phyloP scores from a whole-genome alignment of 2,888 invertebrate genomes.

The Diarsia brunnea region DNA sequence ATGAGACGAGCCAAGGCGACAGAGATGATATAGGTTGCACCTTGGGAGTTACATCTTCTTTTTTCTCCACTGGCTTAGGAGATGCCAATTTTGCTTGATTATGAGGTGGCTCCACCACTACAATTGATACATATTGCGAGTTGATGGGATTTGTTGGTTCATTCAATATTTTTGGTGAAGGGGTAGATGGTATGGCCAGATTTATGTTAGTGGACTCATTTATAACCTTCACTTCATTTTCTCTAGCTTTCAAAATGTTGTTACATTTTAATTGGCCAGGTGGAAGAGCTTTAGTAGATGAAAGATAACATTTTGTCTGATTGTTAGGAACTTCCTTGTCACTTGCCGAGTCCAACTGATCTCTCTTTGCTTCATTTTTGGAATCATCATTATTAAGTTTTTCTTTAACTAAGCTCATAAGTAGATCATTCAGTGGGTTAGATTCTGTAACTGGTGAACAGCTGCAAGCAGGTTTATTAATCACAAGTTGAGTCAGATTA shows the following conservation, averaged over 20 bases:
- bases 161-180: constrained; percentile 90
- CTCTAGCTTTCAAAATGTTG: constrained; percentile 96
- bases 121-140: constrained; percentile 89
- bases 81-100: constrained; percentile 81
- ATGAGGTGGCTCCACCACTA: constrained; percentile 87
- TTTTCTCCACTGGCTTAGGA: constrained; percentile 88
- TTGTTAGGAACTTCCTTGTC: constrained; percentile 93
- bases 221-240: constrained; percentile 87
- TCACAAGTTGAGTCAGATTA: constrained; percentile 84
- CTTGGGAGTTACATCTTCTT: constrained; percentile 89
- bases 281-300: constrained; percentile 94
- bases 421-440: constrained; percentile 87
- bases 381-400: constrained; percentile 92
- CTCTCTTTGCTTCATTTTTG: constrained; percentile 91
- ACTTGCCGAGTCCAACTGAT: constrained; percentile 84
- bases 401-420: constrained; percentile 89
- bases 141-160: constrained; percentile 85
- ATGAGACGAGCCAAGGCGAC: constrained; percentile 96
- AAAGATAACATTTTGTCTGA: constrained; percentile 92
- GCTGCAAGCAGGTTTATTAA: constrained; percentile 86
- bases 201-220: constrained; percentile 87
- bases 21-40: constrained; percentile 92
- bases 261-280: constrained; percentile 98
- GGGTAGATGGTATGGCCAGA: constrained; percentile 85
- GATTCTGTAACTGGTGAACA: constrained; percentile 87